Base-by-base conservation (phyloP, 2,797 vertebrate genomes). In the Perdix hodgsoniae region DNA sequence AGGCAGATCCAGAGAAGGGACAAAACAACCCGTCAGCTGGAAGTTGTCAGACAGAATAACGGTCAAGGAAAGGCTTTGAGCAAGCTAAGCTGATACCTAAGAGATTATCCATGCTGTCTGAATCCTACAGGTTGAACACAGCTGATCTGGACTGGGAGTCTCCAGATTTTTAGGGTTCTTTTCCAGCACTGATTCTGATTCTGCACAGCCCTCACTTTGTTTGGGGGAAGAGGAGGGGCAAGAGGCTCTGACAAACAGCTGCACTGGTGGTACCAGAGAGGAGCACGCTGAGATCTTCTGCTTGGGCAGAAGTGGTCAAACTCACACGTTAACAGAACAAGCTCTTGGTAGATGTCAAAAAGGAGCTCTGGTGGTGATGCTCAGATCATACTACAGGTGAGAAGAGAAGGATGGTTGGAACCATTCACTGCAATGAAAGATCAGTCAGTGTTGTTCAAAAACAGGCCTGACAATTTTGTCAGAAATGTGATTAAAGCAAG, bases 21-120 rank as follows among this genome's bases (percentile, higher is more conserved):
- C 52, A 79, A 86, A 93, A 81, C 47, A 83, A 79, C 52, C 26
- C 39, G 26, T 70, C 92, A 76, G 42, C n/a, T 86, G 35, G 50
- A 85, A 90, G 76, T 6, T 73, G 59, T 92, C 84, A 92, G 76
- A 37, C 49, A 83, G 65, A 92, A 19, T 75, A 81, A 87, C 3
- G 66, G 79, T 52, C 42, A 89, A 85, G 70, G 61, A 78, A 87
- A 94, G 45, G 27, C 57, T 95, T 80, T 59, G 27, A 81, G 59
- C 39, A 87, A 70, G 39, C 63, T 94, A 87, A 95, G 1, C 8
- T 49, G 59, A 85, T 75, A 85, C 8, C 13, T 23, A 81, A 72
- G 60, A 59, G 66, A 87, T 91, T 83, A 72, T 56, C 17, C 89
- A 91, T 87, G 80, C 49, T 74, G 44, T 52, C n/a, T 70, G 52